phyloP scores from a whole-genome alignment of 2,113 vertebrate species.

The Myanophis thanlyinensis region DNA sequence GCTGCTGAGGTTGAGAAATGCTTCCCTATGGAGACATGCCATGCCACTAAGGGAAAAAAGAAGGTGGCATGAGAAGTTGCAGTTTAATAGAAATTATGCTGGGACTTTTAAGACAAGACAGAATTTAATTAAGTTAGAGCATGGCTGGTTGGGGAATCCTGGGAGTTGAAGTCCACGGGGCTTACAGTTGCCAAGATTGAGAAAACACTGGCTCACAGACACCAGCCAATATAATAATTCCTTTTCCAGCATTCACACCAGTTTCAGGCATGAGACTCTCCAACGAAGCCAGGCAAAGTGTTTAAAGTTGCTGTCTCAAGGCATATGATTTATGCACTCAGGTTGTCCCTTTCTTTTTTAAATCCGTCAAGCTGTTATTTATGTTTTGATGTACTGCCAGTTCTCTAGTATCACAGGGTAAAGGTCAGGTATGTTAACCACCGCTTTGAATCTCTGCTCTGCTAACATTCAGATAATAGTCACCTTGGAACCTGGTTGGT shows the following conservation, averaged over 20 bases:
- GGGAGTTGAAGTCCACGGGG: not conserved
- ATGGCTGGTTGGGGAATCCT: not conserved
- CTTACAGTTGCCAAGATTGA: not conserved
- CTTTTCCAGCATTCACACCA: not conserved
- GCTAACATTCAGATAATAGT: not conserved
- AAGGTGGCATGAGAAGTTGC: not conserved
- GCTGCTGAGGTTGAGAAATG: not conserved
- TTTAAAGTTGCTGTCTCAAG: not conserved
- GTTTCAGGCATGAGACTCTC: not conserved
- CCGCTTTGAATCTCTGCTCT: not conserved
- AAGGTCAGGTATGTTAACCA: not conserved
- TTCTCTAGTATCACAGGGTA: not conserved
- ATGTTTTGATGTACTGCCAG: not conserved
- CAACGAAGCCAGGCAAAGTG: not conserved
- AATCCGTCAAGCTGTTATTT: not conserved
- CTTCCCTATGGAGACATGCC: too few relatives aligned
- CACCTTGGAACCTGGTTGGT: not conserved
- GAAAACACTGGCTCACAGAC: not conserved
- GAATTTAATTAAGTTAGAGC: too few relatives aligned
- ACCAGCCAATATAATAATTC: not conserved
- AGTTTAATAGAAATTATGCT: not conserved
- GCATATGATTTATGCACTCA: not conserved
- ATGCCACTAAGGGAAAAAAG: not conserved
- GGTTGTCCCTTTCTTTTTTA: not conserved
- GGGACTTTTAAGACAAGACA: not conserved